Evolutionary conservation across 2,113 vertebrate species (phyloP).

Genomic region (Falcunculus frontatus): DNA sequence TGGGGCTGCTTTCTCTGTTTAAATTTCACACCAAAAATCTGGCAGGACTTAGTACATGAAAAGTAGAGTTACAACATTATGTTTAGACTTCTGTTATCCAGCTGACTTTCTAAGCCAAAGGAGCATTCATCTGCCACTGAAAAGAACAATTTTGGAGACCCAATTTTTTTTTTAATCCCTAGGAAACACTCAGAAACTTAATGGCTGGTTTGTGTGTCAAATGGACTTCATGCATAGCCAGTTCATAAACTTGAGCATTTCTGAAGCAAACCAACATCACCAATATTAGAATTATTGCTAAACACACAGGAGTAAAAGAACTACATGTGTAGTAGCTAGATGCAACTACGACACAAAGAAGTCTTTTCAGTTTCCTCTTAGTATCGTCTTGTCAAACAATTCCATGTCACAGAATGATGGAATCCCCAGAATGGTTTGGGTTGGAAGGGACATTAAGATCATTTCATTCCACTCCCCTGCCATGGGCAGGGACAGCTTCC

Average conservation of each 20-base stretch:
- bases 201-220: background rate
- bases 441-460: background rate
- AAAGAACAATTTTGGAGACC: background rate
- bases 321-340: background rate
- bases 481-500: background rate
- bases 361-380: background rate
- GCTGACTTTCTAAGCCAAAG: background rate
- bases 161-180: background rate
- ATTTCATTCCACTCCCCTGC: background rate
- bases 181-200: background rate
- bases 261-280: background rate
- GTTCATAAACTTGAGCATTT: background rate
- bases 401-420: background rate
- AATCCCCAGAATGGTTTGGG: background rate
- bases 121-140: background rate
- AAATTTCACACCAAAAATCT: background rate
- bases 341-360: background rate
- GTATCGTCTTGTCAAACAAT: background rate
- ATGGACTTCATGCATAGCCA: background rate
- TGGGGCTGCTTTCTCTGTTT: background rate
- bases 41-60: background rate
- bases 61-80: background rate
- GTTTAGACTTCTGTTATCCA: background rate
- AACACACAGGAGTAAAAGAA: background rate
- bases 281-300: background rate